Evolutionary conservation across 2,888 invertebrate species (phyloP), one percentile per base, ranked within the genome.

Genomic region (Loripinus fragilis): DNA sequence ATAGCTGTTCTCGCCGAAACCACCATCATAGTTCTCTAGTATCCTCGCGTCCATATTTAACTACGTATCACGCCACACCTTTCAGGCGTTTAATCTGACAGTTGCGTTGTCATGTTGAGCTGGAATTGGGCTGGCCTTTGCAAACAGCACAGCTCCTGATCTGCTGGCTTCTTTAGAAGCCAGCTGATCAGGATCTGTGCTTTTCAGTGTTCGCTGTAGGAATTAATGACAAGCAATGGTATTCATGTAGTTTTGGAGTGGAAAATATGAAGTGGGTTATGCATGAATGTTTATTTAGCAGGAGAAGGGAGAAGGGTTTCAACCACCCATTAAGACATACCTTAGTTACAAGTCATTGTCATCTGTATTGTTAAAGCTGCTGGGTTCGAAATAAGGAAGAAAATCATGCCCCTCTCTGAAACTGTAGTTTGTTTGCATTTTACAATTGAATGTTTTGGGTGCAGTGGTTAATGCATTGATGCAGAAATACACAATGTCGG

Each of bases 241-340:
- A n/a, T n/a, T n/a, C n/a, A n/a, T n/a, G n/a, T n/a, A n/a, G n/a
- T n/a, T n/a, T n/a, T n/a, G n/a, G n/a, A n/a, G n/a, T n/a, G n/a
- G n/a, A n/a, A n/a, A n/a, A n/a, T n/a, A n/a, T n/a, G n/a, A n/a
- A n/a, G n/a, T n/a, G n/a, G n/a, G n/a, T n/a, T n/a, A n/a, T n/a
- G n/a, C n/a, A n/a, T n/a, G n/a, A n/a, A n/a, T n/a, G n/a, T n/a
- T n/a, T n/a, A n/a, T n/a, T n/a, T n/a, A n/a, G n/a, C n/a, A n/a
- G n/a, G n/a, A n/a, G n/a, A n/a, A n/a, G n/a, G n/a, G n/a, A n/a
- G 25, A 28, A 23, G 33, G 12, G 30, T 23, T 5, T 60, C 60
- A 60, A 33, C 60, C 60, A 20, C 33, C 60, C 60, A 60, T 60
- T 60, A 60, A 60, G 60, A 20, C 60, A 60, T 60, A 60, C 25